Evolutionary conservation across 1,140 invertebrate species (phyloP), one percentile per base, ranked within the genome.

Genomic region (Papilio polyxenes): DNA sequence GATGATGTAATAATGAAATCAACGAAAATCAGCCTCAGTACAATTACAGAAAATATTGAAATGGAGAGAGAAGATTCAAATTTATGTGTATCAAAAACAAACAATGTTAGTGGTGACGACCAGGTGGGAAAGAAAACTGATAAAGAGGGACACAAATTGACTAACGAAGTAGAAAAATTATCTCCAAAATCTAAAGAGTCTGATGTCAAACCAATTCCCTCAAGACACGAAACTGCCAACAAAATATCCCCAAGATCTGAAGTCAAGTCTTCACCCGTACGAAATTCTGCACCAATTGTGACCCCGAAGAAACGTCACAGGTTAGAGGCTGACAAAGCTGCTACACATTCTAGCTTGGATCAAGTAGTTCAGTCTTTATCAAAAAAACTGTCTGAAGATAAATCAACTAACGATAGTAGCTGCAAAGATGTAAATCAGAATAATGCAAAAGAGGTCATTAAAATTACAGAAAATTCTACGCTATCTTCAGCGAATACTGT

Each of bases 281-380:
- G 92, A 59, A 90, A 93, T 84, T 86, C 89, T 48, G 93, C 93
- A 44, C 94, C 94, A 72, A 94, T 95, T 48, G 94, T 94, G 6
- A 95, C 95, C 75, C 95, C 95, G 10, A 96, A 96, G 83, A 96
- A 96, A 83, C 91, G 95, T 0, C 95, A 96, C 83, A 88, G 94
- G 82, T 85, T 95, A 53, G 94, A 95, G 89, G 93, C 92, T 49
- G 95, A 95, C 20, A 94, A 93, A 83, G 89, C 87, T 65, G 84
- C 88, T 80, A 87, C 89, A 44, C 89, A 92, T 85, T 91, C 92
- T 51, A 93, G 90, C 72, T 89, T 95, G 76, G 93, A 95, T 84
- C 90, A 92, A 85, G 94, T 95, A 17, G 94, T 95, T 20, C 94
- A 95, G 82, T 93, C 92, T 15, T 85, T 95, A 69, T 94, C 95